These are phyloP conservation scores for Zosterops borbonicus DNA, from an alignment of 2,113 vertebrate species.

Conservation along the genomic window DNA sequence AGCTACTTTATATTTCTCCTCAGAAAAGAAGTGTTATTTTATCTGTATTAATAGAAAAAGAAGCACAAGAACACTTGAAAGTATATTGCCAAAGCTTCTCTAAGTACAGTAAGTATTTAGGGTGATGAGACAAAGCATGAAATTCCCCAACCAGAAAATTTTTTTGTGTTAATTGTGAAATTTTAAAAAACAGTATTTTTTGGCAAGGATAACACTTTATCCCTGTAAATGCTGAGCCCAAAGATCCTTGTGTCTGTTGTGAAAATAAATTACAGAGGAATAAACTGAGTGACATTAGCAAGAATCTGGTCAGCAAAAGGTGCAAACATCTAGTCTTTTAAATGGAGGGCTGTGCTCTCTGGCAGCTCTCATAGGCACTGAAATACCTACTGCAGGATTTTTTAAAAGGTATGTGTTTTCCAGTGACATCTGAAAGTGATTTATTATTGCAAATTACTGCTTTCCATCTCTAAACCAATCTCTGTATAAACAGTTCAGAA, in stretches of 20 bases:
- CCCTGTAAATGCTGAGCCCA: not conserved
- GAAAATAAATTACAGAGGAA: not conserved
- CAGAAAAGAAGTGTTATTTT: not conserved
- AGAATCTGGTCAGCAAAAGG: not conserved
- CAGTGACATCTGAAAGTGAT: not conserved
- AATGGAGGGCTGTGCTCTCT: not conserved
- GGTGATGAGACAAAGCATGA: not conserved
- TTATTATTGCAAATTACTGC: not conserved
- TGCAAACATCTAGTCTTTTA: not conserved
- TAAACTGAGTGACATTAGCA: not conserved
- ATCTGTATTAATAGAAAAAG: not conserved
- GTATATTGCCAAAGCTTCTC: not conserved
- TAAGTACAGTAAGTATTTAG: not conserved
- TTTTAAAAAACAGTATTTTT: not conserved
- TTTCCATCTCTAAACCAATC: conserved; percentile 7
- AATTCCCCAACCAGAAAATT: not conserved
- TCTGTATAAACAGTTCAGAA: not conserved
- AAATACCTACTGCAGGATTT: not conserved
- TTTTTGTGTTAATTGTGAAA: not conserved
- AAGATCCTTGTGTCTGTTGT: not conserved
- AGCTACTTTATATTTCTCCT: not conserved
- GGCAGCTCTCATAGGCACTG: not conserved
- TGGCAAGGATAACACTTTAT: not conserved
- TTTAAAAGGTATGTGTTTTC: not conserved
- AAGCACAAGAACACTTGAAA: not conserved